A percentile compares a stretch with the other conserved stretches of the same genome.
These are phyloP conservation scores for Aulostomus chinensis DNA, from an alignment of 2,797 vertebrate genomes.

Conservation along the genomic window DNA sequence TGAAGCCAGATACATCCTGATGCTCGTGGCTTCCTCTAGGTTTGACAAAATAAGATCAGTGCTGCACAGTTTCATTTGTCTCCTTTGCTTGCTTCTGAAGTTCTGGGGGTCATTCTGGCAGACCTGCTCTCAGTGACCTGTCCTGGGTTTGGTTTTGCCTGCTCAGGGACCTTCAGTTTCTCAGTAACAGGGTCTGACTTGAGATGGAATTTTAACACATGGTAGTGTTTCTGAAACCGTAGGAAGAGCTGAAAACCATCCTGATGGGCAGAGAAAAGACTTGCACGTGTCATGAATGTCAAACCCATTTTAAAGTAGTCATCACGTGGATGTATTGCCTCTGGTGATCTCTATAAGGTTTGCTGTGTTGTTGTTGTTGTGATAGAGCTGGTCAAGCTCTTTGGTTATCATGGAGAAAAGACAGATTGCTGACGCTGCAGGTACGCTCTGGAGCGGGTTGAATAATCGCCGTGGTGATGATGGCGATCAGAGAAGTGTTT, in stretches of 20 bases:
- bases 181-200: constrained; percentile 5
- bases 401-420: constrained; percentile 22
- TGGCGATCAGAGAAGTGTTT: constrained; percentile 35
- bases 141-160: constrained; percentile 33
- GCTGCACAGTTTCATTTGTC: no score
- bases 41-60: constrained; percentile 10
- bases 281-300: no score
- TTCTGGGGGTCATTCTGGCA: constrained; percentile 4
- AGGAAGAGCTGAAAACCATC: constrained; percentile 18
- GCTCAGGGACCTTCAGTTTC: constrained; percentile 33
- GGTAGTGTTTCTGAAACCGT: constrained; percentile 35
- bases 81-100: no score
- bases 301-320: no score
- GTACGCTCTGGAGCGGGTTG: constrained; percentile 25
- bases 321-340: constrained; percentile 18
- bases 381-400: constrained; percentile 35
- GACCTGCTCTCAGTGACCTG: constrained; percentile 26
- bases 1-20: neutral
- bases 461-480: constrained; percentile 41
- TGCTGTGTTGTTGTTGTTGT: constrained; percentile 28
- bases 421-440: constrained; percentile 60
- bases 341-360: constrained; percentile 19
- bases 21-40: neutral
- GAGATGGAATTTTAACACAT: constrained; percentile 47
- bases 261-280: constrained; percentile 4